Percentiles rank a stretch among this genome's conserved stretches.
Conservation (phyloP, 2,888 invertebrate genomes). For the Deroplatys truncata region DNA sequence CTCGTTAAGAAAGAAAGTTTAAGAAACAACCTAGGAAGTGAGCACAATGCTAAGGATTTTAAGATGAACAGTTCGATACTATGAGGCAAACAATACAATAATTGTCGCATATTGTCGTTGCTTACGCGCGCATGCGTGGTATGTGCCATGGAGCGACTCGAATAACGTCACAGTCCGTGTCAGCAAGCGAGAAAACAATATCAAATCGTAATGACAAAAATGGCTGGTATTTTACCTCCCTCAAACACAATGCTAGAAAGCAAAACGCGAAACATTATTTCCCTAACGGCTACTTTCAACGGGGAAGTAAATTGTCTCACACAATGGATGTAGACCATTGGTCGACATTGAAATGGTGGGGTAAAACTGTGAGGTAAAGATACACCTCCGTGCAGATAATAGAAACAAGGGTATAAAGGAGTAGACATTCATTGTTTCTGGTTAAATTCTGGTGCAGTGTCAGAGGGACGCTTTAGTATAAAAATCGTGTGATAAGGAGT, state of each 20-base stretch:
- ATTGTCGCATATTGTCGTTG: neutral
- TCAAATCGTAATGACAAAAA: slow-evolving; percentile 1
- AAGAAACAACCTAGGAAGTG: neutral
- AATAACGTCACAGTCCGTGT: neutral
- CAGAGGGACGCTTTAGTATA: neutral
- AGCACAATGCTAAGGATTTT: neutral
- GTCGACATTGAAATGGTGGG: neutral
- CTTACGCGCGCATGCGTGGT: neutral
- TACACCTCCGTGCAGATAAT: neutral
- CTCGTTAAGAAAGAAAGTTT: neutral
- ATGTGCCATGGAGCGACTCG: neutral
- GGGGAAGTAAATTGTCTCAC: neutral
- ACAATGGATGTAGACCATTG: neutral
- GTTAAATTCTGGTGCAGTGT: neutral
- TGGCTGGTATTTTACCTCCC: neutral
- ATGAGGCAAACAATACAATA: neutral
- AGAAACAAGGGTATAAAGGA: neutral
- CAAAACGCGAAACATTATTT: neutral
- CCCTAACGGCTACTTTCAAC: neutral
- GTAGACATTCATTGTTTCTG: neutral
- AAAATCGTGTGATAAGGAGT: neutral
- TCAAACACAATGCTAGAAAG: slow-evolving; percentile 1
- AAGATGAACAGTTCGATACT: neutral
- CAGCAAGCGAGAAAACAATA: neutral
- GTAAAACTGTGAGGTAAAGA: neutral